These are phyloP conservation scores for Stichopus chloronotus DNA, from an alignment of 35 echinoderm and acorn worm genomes.

Conservation along the genomic window DNA sequence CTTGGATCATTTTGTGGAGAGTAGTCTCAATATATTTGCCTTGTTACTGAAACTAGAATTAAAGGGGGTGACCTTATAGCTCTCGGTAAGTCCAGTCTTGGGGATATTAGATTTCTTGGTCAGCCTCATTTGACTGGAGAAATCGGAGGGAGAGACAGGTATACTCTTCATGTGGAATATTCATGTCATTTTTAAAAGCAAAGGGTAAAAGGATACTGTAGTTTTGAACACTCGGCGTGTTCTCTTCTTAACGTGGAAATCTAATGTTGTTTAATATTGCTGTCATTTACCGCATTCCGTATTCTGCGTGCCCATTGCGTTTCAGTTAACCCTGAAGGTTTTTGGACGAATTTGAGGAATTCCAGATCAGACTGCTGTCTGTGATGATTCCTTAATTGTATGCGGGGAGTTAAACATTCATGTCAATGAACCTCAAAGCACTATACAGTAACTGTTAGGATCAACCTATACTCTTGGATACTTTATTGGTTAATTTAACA, in stretches of 20 bases:
- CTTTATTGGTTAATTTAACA: neutral
- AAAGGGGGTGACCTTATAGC: neutral
- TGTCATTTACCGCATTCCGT: conserved; percentile 9
- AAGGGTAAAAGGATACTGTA: neutral
- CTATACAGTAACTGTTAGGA: neutral
- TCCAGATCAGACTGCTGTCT: neutral
- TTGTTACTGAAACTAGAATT: conserved; percentile 5
- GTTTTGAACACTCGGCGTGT: conserved; percentile 15
- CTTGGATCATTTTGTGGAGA: conserved; percentile 15
- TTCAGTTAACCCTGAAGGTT: neutral
- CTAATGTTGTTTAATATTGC: conserved; percentile 20
- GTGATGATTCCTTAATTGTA: neutral
- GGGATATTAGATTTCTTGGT: conserved; percentile 23
- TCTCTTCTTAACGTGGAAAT: neutral
- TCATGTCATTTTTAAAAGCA: neutral
- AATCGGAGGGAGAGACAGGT: neutral
- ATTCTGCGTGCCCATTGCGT: neutral
- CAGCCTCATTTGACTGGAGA: neutral
- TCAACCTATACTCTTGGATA: neutral
- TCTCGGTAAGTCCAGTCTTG: neutral
- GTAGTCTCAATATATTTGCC: neutral
- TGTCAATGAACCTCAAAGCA: neutral
- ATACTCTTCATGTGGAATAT: neutral
- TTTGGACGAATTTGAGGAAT: conserved; percentile 30
- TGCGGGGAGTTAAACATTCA: neutral